Conservation (phyloP, 2,113 vertebrate genomes). For the Raja brachyura region DNA sequence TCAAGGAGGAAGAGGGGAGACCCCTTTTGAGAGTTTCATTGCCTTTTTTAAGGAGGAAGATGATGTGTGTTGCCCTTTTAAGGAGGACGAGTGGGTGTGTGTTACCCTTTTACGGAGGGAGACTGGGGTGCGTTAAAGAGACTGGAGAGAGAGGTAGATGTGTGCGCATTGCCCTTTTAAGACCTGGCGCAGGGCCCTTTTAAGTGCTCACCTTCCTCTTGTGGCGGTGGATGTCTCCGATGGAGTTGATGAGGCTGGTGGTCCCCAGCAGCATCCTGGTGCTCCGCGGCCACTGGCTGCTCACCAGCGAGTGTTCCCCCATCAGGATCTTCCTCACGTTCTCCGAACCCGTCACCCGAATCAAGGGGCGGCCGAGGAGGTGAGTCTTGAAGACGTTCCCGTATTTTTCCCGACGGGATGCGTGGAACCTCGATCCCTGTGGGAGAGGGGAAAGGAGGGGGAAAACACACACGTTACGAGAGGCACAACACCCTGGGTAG, state of each 20-base stretch:
- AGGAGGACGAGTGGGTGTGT: too few relatives aligned
- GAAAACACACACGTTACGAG: not conserved
- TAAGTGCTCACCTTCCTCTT: slow-evolving; percentile 72
- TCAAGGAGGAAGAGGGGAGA: too few relatives aligned
- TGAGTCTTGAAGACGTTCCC: slow-evolving; percentile 96
- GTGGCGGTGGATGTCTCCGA: slow-evolving; percentile 91
- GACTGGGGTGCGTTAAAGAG: not conserved
- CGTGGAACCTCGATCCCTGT: slow-evolving; percentile 72
- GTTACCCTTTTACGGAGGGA: too few relatives aligned
- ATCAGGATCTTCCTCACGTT: slow-evolving; percentile 90
- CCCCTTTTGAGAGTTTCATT: too few relatives aligned
- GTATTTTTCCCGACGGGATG: slow-evolving; percentile 72
- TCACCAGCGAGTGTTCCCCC: slow-evolving; percentile 90
- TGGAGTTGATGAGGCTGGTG: slow-evolving; percentile 89
- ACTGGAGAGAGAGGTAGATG: too few relatives aligned
- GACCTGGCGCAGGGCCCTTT: not conserved
- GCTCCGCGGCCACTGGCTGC: slow-evolving; percentile 92
- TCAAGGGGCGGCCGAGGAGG: slow-evolving; percentile 82
- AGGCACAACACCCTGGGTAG: too few relatives aligned
- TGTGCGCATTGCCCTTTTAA: not conserved
- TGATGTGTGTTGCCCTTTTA: too few relatives aligned
- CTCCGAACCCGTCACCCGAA: slow-evolving; percentile 87
- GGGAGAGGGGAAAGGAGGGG: not conserved
- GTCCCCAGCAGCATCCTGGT: slow-evolving; percentile 83
- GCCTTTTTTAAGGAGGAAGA: too few relatives aligned